A percentile compares a stretch with the other conserved stretches of the same genome.
phyloP scores from a whole-genome alignment of 1,140 invertebrate species.

The Philaenus spumarius region DNA sequence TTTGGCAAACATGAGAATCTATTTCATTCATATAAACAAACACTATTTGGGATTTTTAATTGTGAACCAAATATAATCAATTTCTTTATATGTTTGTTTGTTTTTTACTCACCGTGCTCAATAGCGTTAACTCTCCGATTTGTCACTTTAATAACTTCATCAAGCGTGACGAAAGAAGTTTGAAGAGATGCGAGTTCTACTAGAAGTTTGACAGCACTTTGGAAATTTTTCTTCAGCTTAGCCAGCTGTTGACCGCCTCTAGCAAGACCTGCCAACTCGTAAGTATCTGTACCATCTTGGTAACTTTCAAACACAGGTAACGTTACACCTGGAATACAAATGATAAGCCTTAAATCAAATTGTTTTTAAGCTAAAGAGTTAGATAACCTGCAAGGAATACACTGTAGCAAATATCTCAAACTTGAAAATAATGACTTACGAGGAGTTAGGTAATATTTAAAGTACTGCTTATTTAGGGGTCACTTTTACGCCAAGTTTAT shows the following conservation, averaged over 20 bases:
- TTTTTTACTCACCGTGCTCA: conserved; percentile 75
- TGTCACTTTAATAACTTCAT: conserved; percentile 96
- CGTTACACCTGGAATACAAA: conserved; percentile 65
- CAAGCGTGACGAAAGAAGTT: conserved; percentile 93
- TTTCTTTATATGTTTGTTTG: too few relatives aligned
- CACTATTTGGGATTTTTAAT: not conserved
- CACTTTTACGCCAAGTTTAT: too few relatives aligned
- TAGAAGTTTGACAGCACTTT: conserved; percentile 84
- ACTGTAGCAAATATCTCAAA: too few relatives aligned
- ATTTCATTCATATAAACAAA: not conserved
- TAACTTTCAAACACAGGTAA: conserved; percentile 95
- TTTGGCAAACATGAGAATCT: too few relatives aligned
- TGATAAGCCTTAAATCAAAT: too few relatives aligned
- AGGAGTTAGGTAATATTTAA: too few relatives aligned
- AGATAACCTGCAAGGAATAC: too few relatives aligned
- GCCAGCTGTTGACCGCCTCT: conserved; percentile 91
- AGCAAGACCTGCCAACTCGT: conserved; percentile 88
- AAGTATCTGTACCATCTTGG: conserved; percentile 88
- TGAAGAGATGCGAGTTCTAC: conserved; percentile 93
- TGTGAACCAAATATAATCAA: not conserved
- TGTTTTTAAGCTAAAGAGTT: too few relatives aligned
- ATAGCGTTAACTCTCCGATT: conserved; percentile 99
- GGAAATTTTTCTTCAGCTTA: conserved; percentile 94
- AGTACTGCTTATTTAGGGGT: too few relatives aligned
- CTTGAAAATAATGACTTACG: too few relatives aligned